A percentile compares a stretch with the other conserved stretches of the same genome.
Conservation (phyloP, 2,888 invertebrate species). For the Drosophila macrospina region DNA sequence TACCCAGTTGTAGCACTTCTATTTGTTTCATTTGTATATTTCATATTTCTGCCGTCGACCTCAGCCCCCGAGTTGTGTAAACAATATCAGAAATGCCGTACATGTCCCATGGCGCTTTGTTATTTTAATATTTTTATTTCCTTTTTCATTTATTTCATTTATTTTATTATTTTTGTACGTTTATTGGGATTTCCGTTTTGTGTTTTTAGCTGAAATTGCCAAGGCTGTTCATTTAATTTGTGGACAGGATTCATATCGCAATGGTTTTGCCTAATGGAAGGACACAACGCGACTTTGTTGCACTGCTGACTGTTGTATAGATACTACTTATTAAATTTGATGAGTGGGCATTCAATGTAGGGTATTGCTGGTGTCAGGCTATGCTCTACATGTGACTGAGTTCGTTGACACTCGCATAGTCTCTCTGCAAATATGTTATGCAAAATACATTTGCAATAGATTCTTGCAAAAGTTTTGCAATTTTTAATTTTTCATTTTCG, state of each 20-base stretch:
- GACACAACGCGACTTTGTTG: not conserved
- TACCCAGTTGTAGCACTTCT: not conserved
- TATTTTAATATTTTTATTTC: conserved; percentile 29
- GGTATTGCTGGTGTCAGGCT: too few relatives aligned
- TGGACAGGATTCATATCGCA: conserved; percentile 4
- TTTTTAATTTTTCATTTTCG: too few relatives aligned
- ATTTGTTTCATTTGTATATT: conserved; percentile 24
- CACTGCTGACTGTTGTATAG: too few relatives aligned
- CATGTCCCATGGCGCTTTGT: conserved; percentile 45
- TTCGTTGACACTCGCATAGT: not conserved
- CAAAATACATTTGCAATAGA: not conserved
- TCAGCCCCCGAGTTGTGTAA: conserved; percentile 41
- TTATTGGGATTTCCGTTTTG: conserved; percentile 8
- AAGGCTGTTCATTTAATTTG: conserved; percentile 32
- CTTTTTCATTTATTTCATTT: conserved; percentile 20
- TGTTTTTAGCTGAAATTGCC: conserved; percentile 8
- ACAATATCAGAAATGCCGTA: conserved; percentile 54
- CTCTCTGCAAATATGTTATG: too few relatives aligned
- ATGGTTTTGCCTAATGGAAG: not conserved
- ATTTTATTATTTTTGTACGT: conserved; percentile 18
- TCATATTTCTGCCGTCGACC: conserved; percentile 4
- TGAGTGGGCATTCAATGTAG: too few relatives aligned
- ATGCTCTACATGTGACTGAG: too few relatives aligned
- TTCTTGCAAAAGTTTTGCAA: conserved; percentile 9
- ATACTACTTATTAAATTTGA: too few relatives aligned